These are phyloP conservation scores for Chondrosia reniformis DNA, from an alignment of 37 sponge, comb jelly and placozoan species.

Conservation along the genomic window DNA sequence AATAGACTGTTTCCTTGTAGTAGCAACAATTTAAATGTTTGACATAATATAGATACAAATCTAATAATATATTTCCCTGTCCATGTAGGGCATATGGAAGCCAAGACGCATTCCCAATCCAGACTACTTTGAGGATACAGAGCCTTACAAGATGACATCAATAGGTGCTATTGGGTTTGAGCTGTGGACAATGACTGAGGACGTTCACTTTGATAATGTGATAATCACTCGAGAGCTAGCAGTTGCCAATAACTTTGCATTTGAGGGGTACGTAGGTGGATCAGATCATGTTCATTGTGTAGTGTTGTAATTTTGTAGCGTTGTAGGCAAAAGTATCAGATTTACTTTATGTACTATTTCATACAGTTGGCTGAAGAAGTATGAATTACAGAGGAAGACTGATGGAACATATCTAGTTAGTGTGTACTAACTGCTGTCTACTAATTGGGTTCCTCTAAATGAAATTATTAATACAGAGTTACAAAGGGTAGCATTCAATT, in stretches of 20 bases:
- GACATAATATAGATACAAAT: not conserved
- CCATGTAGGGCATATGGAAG: conserved; percentile 79
- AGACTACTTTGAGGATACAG: conserved; percentile 79
- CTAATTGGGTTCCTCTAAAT: no score
- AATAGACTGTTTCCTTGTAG: no score
- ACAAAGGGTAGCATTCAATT: not conserved
- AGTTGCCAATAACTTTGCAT: conserved; percentile 74
- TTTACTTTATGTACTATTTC: no score
- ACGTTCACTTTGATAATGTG: conserved; percentile 89
- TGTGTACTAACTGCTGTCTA: not conserved
- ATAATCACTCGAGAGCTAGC: conserved; percentile 74
- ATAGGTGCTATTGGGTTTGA: conserved; percentile 91
- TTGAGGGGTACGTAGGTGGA: conserved; percentile 62
- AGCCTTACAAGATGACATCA: conserved; percentile 73
- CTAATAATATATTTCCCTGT: not conserved
- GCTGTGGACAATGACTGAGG: conserved; percentile 92
- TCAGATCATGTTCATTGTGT: not conserved
- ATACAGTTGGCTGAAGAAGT: conserved; percentile 72
- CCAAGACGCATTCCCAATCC: conserved; percentile 90
- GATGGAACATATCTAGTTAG: not conserved
- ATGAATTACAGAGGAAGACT: conserved; percentile 2
- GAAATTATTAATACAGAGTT: not conserved
- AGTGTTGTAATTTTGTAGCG: not conserved
- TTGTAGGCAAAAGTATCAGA: not conserved
- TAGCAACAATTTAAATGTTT: no score